phyloP scores from a whole-genome alignment of 2,797 vertebrate species.

The Tapera naevia region DNA sequence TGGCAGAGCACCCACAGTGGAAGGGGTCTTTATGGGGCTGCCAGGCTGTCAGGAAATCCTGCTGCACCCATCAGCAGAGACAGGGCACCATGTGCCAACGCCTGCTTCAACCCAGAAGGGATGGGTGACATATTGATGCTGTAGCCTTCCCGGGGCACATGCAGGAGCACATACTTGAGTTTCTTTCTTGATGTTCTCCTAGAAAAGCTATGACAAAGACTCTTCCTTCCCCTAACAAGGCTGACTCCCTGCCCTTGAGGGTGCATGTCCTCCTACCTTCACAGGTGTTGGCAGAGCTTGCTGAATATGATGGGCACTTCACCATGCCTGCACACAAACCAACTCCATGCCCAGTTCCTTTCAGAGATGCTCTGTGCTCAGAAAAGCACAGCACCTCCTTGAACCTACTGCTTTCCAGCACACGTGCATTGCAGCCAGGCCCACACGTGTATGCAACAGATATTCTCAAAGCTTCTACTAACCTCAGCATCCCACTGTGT shows the following conservation, averaged over 20 bases:
- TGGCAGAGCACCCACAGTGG: fast-evolving
- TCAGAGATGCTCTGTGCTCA: neutral
- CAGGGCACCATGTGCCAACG: neutral
- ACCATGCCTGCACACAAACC: neutral
- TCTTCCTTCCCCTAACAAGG: neutral
- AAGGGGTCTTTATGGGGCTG: neutral
- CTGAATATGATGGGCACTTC: neutral
- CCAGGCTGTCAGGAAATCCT: neutral
- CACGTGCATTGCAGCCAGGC: neutral
- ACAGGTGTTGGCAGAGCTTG: neutral
- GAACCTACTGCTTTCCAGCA: neutral
- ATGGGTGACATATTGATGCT: neutral
- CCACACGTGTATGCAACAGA: neutral
- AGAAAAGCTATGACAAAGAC: neutral
- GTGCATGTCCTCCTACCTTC: neutral
- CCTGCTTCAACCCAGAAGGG: neutral
- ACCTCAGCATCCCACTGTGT: neutral
- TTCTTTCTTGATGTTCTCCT: neutral
- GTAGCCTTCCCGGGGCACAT: neutral
- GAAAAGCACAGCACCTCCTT: neutral
- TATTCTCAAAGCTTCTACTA: neutral
- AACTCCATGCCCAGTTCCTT: neutral
- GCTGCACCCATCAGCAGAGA: neutral
- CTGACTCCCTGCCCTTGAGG: neutral
- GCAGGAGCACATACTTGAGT: neutral